These are phyloP conservation scores for Liolophura sinensis DNA, from an alignment of 1,140 invertebrate genomes.

Conservation along the genomic window DNA sequence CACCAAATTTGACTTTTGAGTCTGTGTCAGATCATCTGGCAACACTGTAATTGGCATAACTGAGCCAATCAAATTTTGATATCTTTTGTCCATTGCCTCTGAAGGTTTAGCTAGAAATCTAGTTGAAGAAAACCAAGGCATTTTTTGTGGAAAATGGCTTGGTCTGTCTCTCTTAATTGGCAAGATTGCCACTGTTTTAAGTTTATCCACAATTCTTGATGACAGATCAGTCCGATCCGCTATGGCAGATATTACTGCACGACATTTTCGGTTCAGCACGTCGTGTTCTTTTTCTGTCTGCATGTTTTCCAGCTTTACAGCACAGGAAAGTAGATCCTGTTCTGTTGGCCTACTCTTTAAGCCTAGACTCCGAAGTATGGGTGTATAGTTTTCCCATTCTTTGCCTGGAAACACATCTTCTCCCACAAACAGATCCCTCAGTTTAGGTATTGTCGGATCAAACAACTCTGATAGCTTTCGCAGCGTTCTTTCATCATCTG, in stretches of 20 bases:
- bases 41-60: too few species aligned
- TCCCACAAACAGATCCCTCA: conserved; percentile 14
- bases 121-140: too few species aligned
- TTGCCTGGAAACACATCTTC: conserved; percentile 17
- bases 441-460: conserved; percentile 3
- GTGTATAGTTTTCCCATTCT: conserved; percentile 2
- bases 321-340: conserved; percentile 11
- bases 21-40: too few species aligned
- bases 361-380: conserved; percentile 5
- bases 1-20: too few species aligned
- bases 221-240: not conserved
- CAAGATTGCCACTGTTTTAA: too few species aligned
- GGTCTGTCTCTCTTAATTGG: too few species aligned
- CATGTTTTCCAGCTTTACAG: conserved; percentile 4
- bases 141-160: too few species aligned
- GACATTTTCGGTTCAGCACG: conserved; percentile 4
- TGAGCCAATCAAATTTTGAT: too few species aligned
- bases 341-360: conserved; percentile 8
- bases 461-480: conserved; percentile 11
- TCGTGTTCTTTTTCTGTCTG: not conserved
- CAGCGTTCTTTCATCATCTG: not conserved
- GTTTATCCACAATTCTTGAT: not conserved
- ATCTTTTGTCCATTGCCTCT: too few species aligned
- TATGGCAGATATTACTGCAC: conserved; percentile 4
- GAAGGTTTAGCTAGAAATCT: too few species aligned